Evolutionary conservation across 2,888 invertebrate genomes (phyloP), one percentile per base, ranked within the genome.

Genomic region (Cylloceria caligata): DNA sequence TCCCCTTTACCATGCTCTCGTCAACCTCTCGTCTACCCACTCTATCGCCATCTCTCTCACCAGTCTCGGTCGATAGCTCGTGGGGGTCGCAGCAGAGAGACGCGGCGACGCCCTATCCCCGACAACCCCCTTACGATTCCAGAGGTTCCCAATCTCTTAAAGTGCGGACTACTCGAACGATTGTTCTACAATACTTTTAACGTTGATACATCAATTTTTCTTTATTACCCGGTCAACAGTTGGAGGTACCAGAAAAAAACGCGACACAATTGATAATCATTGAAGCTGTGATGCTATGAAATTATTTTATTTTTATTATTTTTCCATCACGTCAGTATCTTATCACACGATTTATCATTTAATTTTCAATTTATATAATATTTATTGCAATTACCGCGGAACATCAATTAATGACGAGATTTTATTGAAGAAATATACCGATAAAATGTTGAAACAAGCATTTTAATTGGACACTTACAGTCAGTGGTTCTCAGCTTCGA

Each of bases 51-150:
- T 83, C 78, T 81, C 83, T 75, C 78, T 88, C 86, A 88, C 83
- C 84, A 82, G 85, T 86, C 86, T 88, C 91, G 92, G 92, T 92
- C 92, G 92, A 92, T 92, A 92, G 88, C 91, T 89, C 89, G 91
- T 88, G 89, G 88, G 91, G 90, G 91, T 90, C 90, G 91, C 87
- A 87, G 88, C 87, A 91, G 92, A 91, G 92, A 92, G 92, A 92
- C 92, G 91, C 90, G 92, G 92, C 91, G 92, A 92, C 92, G 92
- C 92, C 92, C 92, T 92, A 88, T 88, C 87, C 88, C 88, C 89
- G 87, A 87, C 89, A 89, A 87, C 90, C 87, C 84, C 80, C 77
- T 83, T 88, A 87, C 89, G 84, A 88, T 86, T 75, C 80, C 90
- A 90, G 91, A 85, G 92, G 88, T 87, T 91, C 92, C 91, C 92